Evolutionary conservation across 2,888 invertebrate species (phyloP).

Genomic region (Cantharis nigra): DNA sequence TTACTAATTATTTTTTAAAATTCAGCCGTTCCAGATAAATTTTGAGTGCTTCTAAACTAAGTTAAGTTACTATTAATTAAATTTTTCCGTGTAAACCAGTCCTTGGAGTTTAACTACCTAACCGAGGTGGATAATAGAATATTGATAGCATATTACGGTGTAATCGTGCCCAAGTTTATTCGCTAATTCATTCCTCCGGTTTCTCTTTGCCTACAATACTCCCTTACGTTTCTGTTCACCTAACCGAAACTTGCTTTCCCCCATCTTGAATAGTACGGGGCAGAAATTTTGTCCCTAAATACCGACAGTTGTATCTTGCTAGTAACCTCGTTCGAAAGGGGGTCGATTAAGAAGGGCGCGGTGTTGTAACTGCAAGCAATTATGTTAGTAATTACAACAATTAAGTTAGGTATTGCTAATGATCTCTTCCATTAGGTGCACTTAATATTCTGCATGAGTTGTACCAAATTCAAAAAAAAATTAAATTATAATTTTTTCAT

Average conservation of each 20-base stretch:
- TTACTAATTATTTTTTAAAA: background rate
- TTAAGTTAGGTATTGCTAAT: slow-evolving; percentile 33
- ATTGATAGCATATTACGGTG: slow-evolving; percentile 29
- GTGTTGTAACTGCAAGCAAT: slow-evolving; percentile 33
- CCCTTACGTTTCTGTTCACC: slow-evolving; percentile 5
- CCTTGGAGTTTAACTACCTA: slow-evolving; percentile 20
- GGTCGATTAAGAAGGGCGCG: slow-evolving; percentile 28
- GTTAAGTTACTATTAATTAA: background rate
- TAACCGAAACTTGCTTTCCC: slow-evolving; percentile 4
- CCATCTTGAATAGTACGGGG: slow-evolving; percentile 1
- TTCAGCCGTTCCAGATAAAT: background rate
- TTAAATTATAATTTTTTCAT: background rate
- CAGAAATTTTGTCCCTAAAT: slow-evolving; percentile 23
- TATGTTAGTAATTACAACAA: slow-evolving; percentile 34
- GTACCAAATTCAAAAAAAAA: background rate
- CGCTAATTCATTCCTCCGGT: slow-evolving; percentile 24
- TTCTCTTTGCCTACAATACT: slow-evolving; percentile 1
- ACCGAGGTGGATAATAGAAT: slow-evolving; percentile 27
- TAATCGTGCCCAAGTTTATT: slow-evolving; percentile 28
- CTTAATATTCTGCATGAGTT: slow-evolving; percentile 24
- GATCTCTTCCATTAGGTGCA: slow-evolving; percentile 30
- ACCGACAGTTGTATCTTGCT: slow-evolving; percentile 26
- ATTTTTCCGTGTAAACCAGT: slow-evolving; percentile 13
- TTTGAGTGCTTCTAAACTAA: background rate
- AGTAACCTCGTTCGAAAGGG: slow-evolving; percentile 17